A percentile compares a stretch with the other conserved stretches of the same genome.
These are phyloP conservation scores for Apogon hyalosoma DNA, from an alignment of 2,797 vertebrate genomes.

Conservation along the genomic window DNA sequence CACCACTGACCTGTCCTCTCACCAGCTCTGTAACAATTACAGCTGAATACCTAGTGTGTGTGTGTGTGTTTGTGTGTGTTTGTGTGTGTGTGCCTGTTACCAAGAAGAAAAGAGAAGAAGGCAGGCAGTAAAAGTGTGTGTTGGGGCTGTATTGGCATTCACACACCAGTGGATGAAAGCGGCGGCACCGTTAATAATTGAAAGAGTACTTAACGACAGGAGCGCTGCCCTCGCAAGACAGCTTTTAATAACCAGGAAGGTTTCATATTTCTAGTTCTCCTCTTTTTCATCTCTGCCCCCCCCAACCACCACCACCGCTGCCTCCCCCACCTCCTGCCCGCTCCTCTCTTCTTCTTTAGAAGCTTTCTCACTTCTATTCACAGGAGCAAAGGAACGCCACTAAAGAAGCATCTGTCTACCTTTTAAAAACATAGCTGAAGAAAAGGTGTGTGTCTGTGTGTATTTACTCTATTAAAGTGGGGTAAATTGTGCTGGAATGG, in stretches of 20 bases:
- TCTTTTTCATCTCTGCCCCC: conserved; percentile 58
- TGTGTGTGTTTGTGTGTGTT: conserved; percentile 24
- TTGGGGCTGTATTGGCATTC: conserved; percentile 54
- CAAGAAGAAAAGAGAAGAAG: conserved; percentile 41
- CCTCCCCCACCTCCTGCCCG: conserved; percentile 27
- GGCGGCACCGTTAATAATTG: conserved; percentile 74
- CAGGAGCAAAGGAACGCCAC: conserved; percentile 53
- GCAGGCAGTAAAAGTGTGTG: conserved; percentile 38
- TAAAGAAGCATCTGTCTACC: conserved; percentile 55
- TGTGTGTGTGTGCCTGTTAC: conserved; percentile 39
- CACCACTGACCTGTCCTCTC: conserved; percentile 51
- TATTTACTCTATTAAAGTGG: conserved; percentile 52
- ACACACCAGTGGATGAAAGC: conserved; percentile 68
- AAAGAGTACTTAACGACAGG: conserved; percentile 80
- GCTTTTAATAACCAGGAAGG: conserved; percentile 80
- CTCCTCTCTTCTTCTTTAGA: conserved; percentile 49
- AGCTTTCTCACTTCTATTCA: conserved; percentile 63
- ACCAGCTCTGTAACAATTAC: conserved; percentile 59
- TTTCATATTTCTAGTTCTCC: conserved; percentile 72
- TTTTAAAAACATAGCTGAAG: conserved; percentile 49
- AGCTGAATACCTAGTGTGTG: conserved; percentile 43
- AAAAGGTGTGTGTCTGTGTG: conserved; percentile 48
- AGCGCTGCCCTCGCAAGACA: conserved; percentile 70
- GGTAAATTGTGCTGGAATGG: conserved; percentile 51
- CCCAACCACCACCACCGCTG: accelerated